Base-by-base conservation (phyloP, 2,797 vertebrate species). In the Ateles fusciceps region DNA sequence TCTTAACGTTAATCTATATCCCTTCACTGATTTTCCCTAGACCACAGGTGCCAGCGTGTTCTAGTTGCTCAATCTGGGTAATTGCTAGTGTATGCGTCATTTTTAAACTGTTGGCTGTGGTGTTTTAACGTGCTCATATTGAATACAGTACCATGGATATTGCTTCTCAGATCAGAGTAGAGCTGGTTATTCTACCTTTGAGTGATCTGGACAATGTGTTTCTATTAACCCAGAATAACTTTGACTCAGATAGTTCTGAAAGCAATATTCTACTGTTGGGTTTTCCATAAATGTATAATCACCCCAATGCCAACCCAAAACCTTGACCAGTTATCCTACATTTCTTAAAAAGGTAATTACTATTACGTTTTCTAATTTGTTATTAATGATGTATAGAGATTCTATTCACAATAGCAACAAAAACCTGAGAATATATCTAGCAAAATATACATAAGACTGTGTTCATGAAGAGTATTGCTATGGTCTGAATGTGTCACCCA, bases 331-430 rank as follows among this genome's bases (percentile, higher is more conserved):
- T 91, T 86, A 88, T 28, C 19, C 21, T 68, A 59, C 55, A 64
- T 52, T 84, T 95, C 24, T 17, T 3, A 85, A 96, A 85, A 96
- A 85, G 68, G 75, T 93, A 96, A 89, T 71, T 12, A 24, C 21
- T 55, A 55, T 55, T 55, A 55, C 21, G 22, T 55, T 55, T 55
- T 55, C 21, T 55, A 55, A 55, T 55, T 55, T 55, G 52, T 55
- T 22, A 21, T 55, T 55, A 55, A 21, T 22, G 21, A 55, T 55
- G 52, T 22, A 22, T 55, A 55, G 52, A 3, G 21, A 55, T 3
- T 55, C 21, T 22, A 55, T 55, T 55, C 52, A 55, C 21, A 55
- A 22, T 55, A 55, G 52, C 21, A 55, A 55, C 21, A 55, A 55
- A 55, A 55, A 22, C 52, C 52, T 55, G 52, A 22, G 52, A 22